Evolutionary conservation across 2,797 vertebrate genomes (phyloP).

Genomic region (Sebastiscus tertius): DNA sequence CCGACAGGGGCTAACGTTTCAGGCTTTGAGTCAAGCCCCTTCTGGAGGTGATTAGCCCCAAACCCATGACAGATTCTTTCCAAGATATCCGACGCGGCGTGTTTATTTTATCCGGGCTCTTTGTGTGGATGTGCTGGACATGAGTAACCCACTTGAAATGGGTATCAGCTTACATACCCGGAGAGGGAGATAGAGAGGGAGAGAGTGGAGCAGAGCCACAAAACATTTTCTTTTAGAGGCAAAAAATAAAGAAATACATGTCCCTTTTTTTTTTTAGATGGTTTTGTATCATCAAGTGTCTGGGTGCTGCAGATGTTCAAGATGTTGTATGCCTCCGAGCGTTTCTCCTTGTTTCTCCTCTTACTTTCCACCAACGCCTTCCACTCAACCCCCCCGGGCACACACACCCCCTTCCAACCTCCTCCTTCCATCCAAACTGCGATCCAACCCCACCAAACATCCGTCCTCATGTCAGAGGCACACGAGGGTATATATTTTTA

Average conservation of each 20-base stretch:
- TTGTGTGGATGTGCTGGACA: conserved; percentile 99
- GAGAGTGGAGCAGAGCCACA: conserved; percentile 82
- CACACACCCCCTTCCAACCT: conserved; percentile 32
- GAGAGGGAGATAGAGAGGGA: conserved; percentile 83
- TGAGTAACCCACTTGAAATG: conserved; percentile 96
- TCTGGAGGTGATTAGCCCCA: conserved; percentile 99
- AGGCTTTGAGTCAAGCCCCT: conserved; percentile 97
- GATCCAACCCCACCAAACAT: conserved; percentile 60
- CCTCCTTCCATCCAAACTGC: conserved; percentile 49
- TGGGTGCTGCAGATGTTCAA: conserved; percentile 78
- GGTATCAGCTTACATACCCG: conserved; percentile 94
- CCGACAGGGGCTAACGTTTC: conserved; percentile 98
- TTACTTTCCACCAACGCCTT: conserved; percentile 45
- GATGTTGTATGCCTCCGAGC: conserved; percentile 43
- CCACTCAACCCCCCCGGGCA: neutral
- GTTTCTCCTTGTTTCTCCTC: conserved; percentile 33
- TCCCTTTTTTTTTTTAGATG: conserved; percentile 70
- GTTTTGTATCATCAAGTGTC: conserved; percentile 79
- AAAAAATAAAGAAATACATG: conserved; percentile 64
- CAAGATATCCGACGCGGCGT: conserved; percentile 99
- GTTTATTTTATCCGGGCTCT: conserved; percentile 99
- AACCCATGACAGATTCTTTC: conserved; percentile 99
- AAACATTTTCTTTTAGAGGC: conserved; percentile 86
- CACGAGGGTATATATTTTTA: conserved; percentile 66
- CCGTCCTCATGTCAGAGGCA: conserved; percentile 78